Conservation (phyloP, 2,888 invertebrate genomes). For the Desoria tigrina region DNA sequence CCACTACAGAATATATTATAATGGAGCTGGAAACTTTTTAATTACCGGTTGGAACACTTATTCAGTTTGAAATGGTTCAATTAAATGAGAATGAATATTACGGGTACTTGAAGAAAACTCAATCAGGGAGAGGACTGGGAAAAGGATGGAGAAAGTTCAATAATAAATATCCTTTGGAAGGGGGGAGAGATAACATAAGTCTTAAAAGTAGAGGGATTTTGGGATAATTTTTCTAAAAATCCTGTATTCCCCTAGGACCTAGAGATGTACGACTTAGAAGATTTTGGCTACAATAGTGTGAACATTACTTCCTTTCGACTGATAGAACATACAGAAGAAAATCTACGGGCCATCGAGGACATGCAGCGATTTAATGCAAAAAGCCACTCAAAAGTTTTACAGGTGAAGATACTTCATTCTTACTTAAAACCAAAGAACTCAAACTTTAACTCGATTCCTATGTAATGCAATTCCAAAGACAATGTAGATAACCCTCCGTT, state of each 20-base stretch:
- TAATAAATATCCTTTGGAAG: too few species aligned
- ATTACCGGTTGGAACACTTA: conserved; percentile 18
- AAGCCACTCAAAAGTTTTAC: conserved; percentile 68
- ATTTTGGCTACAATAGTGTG: conserved; percentile 89
- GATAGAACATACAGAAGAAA: conserved; percentile 72
- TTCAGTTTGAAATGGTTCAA: conserved; percentile 1
- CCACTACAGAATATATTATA: not conserved
- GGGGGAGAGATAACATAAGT: too few species aligned
- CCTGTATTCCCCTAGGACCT: conserved; percentile 66
- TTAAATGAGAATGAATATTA: conserved; percentile 4
- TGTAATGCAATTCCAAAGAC: conserved; percentile 3
- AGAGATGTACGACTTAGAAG: conserved; percentile 82
- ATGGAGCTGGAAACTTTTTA: conserved; percentile 13
- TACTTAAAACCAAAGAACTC: conserved; percentile 21
- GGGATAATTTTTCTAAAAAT: too few species aligned
- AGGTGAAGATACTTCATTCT: conserved; percentile 56
- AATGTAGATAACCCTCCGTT: too few species aligned
- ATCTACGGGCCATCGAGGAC: conserved; percentile 73
- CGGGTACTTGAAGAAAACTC: not conserved
- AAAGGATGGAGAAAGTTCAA: conserved; percentile 1
- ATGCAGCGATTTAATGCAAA: conserved; percentile 88
- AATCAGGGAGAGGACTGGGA: not conserved
- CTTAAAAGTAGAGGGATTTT: too few species aligned
- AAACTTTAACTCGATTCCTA: not conserved
- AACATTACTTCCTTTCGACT: conserved; percentile 93